These are phyloP conservation scores for Rhinolophus sinicus DNA, from an alignment of 2,113 vertebrate species.

Conservation along the genomic window DNA sequence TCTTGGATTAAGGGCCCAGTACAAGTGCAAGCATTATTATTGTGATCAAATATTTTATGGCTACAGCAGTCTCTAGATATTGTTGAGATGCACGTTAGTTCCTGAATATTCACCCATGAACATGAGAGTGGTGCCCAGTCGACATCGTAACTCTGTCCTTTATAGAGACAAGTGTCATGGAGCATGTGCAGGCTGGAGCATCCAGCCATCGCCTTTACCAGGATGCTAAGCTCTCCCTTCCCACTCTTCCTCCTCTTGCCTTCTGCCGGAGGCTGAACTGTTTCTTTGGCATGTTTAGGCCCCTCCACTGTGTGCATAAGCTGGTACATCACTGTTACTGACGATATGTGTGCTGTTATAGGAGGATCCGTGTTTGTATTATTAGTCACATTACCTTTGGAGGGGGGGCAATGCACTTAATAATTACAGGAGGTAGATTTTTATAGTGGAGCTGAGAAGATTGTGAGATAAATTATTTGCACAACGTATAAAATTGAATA, in stretches of 20 bases:
- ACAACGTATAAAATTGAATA: neutral
- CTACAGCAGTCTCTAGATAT: neutral
- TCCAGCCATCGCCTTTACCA: neutral
- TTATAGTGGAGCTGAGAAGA: neutral
- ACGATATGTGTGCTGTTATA: neutral
- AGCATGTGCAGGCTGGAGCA: neutral
- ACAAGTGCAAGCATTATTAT: neutral
- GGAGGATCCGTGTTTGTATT: neutral
- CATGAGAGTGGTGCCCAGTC: neutral
- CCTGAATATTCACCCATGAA: neutral
- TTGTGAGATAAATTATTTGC: neutral
- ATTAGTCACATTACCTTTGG: neutral
- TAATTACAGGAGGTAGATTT: neutral
- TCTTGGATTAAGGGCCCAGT: neutral
- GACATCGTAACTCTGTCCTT: neutral
- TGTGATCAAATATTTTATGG: neutral
- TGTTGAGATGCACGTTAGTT: neutral
- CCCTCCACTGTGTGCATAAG: neutral
- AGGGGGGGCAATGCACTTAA: neutral
- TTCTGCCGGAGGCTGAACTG: neutral
- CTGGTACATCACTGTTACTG: neutral
- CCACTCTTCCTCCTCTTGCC: fast-evolving
- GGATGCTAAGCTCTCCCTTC: neutral
- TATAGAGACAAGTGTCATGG: neutral
- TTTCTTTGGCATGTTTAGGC: neutral